phyloP scores from a whole-genome alignment of 1,140 invertebrate species.

The Drosophila parvula region DNA sequence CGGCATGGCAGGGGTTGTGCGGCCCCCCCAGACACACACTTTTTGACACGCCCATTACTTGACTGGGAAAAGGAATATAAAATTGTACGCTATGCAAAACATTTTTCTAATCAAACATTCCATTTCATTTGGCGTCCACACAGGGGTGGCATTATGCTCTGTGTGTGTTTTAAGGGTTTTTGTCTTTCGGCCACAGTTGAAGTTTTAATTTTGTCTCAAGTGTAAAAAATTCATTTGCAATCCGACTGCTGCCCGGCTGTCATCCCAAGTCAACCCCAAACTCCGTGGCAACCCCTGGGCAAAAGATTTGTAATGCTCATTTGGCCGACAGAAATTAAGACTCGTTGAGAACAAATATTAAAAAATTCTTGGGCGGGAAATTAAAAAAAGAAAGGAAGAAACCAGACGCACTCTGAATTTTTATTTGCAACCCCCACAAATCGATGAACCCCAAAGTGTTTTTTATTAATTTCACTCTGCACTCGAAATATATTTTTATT shows the following conservation, averaged over 20 bases:
- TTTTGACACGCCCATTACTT: constrained; percentile 53
- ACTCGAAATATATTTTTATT: constrained; percentile 60
- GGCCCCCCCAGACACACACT: background rate
- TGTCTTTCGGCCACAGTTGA: constrained; percentile 38
- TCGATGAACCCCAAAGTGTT: constrained; percentile 47
- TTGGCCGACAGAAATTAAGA: constrained; percentile 66
- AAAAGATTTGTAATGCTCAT: constrained; percentile 65
- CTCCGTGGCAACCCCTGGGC: constrained; percentile 3
- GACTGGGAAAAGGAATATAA: constrained; percentile 51
- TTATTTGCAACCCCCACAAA: constrained; percentile 34
- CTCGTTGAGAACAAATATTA: constrained; percentile 58
- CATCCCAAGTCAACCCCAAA: constrained; percentile 14
- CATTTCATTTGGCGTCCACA: constrained; percentile 66
- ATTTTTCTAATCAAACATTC: constrained; percentile 83
- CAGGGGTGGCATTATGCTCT: constrained; percentile 21
- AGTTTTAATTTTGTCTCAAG: constrained; percentile 72
- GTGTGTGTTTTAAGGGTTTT: constrained; percentile 32
- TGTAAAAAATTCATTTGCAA: constrained; percentile 76
- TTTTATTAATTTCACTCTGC: constrained; percentile 74
- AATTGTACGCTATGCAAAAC: constrained; percentile 79
- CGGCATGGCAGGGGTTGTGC: constrained; percentile 33
- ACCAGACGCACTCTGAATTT: background rate
- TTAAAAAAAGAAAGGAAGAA: constrained; percentile 12
- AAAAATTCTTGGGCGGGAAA: constrained; percentile 34
- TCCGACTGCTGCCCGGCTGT: constrained; percentile 24